Base-by-base conservation (phyloP, 1,140 invertebrate genomes). In the Ptiloglossa arizonensis region DNA sequence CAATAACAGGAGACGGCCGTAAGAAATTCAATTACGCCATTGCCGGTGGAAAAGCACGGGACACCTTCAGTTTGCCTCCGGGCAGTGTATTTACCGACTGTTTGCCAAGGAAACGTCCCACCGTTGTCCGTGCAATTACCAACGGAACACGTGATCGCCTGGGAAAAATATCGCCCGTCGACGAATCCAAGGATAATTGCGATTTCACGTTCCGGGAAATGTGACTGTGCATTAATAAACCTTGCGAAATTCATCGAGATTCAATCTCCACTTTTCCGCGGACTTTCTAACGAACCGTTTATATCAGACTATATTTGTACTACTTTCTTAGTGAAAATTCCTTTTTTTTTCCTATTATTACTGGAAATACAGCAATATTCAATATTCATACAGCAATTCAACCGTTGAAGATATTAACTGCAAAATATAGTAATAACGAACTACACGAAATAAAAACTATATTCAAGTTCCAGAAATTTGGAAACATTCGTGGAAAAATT, bases 91-190 rank as follows among this genome's bases (percentile, higher is more conserved):
- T 63, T 27, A 24, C 32, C 59, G 17, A 15, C 27, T 72, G 44
- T 72, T 72, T 72, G 59, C 44, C 29, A 22, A 72, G 22, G 59
- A 27, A 52, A 52, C 44, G 56, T 62, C 32, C 17, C n/a, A 1
- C 1, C 44, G 59, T 72, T 72, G 57, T 52, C 59, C 70, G 29
- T 52, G 22, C 59, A 72, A 52, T 72, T 72, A 64, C 44, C 9
- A 19, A n/a, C 1, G 13, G 27, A 44, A 72, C 27, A 13, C 2
- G 27, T 6, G 57, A 72, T 63, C 70, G 19, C 11, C 29, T 6
- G 3, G 2, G 29, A 32, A 19, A 24, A 64, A 63, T 27, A 15
- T 8, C 19, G 8, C 32, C 11, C 2, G 15, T 11, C 27, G 8
- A 19, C 52, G 44, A 35, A 35, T 62, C 17, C 27, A 22, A 27